phyloP scores from a whole-genome alignment of 1,140 invertebrate genomes.

The Drosophila guanche region DNA sequence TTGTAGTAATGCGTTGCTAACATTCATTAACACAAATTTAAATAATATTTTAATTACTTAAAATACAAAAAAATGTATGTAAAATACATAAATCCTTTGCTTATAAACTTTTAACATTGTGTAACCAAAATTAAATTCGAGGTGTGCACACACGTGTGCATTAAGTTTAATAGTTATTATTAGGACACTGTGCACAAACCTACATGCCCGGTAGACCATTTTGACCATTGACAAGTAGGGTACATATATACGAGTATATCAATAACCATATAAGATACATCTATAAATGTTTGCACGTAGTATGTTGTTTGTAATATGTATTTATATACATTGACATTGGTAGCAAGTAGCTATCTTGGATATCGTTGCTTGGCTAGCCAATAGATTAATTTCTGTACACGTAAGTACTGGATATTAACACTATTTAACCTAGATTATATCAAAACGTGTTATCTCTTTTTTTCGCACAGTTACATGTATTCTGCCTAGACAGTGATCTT shows the following conservation, averaged over 20 bases:
- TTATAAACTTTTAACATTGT: constrained; percentile 20
- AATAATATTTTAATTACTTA: constrained; percentile 9
- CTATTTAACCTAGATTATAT: not conserved
- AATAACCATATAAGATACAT: no score
- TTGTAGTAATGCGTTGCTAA: constrained; percentile 21
- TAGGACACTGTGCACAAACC: constrained; percentile 14
- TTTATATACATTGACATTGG: constrained; percentile 5
- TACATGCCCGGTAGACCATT: not conserved
- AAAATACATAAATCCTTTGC: constrained; percentile 16
- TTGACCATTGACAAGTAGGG: no score
- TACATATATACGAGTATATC: no score
- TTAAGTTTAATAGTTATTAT: constrained; percentile 14
- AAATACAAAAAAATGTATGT: constrained; percentile 17
- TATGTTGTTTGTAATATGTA: not conserved
- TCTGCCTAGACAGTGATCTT: no score
- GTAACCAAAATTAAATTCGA: constrained; percentile 19
- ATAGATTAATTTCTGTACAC: constrained; percentile 15
- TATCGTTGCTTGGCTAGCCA: constrained; percentile 13
- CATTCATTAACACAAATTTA: constrained; percentile 13
- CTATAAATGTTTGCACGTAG: not conserved
- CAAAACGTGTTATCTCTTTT: not conserved
- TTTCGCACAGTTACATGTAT: no score
- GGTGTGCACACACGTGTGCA: constrained; percentile 13
- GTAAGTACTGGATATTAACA: not conserved
- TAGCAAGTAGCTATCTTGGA: constrained; percentile 5